Evolutionary conservation across 2,797 vertebrate genomes (phyloP).

Genomic region (Coregonus suidteri): DNA sequence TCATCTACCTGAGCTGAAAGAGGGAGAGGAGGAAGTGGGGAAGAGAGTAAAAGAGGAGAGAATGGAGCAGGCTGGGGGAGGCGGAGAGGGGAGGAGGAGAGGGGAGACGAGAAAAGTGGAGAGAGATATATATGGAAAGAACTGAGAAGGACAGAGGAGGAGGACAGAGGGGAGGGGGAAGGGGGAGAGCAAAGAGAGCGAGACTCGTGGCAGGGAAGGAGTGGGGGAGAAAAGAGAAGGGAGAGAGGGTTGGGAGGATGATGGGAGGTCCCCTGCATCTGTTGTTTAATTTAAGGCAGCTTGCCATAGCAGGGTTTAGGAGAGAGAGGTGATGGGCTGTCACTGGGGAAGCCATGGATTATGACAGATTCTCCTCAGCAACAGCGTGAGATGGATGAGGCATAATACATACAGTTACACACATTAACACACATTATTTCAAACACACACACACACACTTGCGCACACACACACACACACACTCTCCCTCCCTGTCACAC

Average conservation of each 20-base stretch:
- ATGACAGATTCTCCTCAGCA: background rate
- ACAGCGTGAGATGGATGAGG: background rate
- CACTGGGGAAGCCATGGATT: background rate
- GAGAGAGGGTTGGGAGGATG: background rate
- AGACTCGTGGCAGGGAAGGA: background rate
- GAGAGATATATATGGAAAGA: background rate
- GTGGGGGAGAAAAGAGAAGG: background rate
- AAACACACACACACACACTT: too few relatives aligned
- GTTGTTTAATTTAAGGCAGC: constrained; percentile 31
- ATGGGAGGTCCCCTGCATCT: constrained; percentile 22
- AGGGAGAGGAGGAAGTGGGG: background rate
- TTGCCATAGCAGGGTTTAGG: constrained; percentile 27
- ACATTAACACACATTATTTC: too few relatives aligned
- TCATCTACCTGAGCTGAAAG: constrained; percentile 39
- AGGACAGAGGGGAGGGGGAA: too few relatives aligned
- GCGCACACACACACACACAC: too few relatives aligned
- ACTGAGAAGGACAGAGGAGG: background rate
- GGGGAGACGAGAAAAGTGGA: background rate
- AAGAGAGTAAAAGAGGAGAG: background rate
- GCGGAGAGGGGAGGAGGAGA: background rate
- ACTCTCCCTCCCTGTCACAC: too few relatives aligned
- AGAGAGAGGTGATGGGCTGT: constrained; percentile 1
- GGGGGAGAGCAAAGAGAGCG: background rate
- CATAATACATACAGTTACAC: background rate
- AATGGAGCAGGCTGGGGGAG: too few relatives aligned